Base-by-base conservation (phyloP, 2,888 invertebrate species). In the Epistrophe eligans region DNA sequence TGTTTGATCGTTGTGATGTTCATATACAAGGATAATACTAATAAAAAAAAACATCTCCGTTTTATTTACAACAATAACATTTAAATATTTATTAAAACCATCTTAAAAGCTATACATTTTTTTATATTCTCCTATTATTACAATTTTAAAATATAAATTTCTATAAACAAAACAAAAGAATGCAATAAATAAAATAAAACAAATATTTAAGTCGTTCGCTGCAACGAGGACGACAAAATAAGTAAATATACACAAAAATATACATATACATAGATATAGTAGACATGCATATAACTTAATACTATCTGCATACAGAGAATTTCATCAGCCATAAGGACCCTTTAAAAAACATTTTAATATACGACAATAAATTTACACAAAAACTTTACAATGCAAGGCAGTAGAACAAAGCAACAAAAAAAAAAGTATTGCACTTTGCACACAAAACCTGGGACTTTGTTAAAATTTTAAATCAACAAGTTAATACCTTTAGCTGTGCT, bases 401-500 rank as follows among this genome's bases (percentile, higher is more conserved):
- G 77, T 66, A 32, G 38, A 79, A 60, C 76, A 66, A 72, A 66
- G 58, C 64, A 70, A 60, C 52, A 77, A 64, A 79, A 66, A 72
- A 19, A 45, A 50, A 38, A 24, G 24, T 71, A 38, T 71, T 80
- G 81, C 73, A 73, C 67, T 62, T 72, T 55, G 70, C 55, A 77
- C 52, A 74, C 76, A 81, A 52, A 57, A 24, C 55, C 19, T 38
- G 40, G 48, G 81, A 81, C 77, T 85, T 85, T 79, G 87, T 82
- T 87, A 87, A 87, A 82, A 87, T 79, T 87, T 87, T 87, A 87
- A 83, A 87, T 87, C 87, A 87, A 87, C 87, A 87, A 87, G 87
- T 87, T 87, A 87, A 82, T 87, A 87, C 77, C 81, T 43, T 66
- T 67, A 17, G 40, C 48, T 55, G 79, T 74, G 76, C 87, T 82